Evolutionary conservation across 2,888 invertebrate species (phyloP), one percentile per base, ranked within the genome.

Genomic region (Melanargia galathea): DNA sequence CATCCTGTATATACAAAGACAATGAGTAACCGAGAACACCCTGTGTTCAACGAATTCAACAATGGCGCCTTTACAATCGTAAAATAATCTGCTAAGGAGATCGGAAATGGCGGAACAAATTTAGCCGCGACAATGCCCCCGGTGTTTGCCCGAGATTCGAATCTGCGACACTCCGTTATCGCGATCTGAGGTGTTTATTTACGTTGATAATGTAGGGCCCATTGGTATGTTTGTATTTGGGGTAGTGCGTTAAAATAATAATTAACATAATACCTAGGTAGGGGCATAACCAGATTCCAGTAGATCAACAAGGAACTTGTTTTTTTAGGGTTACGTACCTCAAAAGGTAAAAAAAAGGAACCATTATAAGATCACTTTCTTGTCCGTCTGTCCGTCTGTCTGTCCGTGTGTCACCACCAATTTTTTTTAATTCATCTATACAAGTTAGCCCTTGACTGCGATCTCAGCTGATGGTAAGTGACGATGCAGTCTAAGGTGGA

Each of bases 71-170:
- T 82, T 76, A 87, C 87, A 86, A 86, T 86, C 83, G 83, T 79
- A 78, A 82, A 84, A 83, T 86, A 86, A 90, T 90, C 89, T 86
- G 72, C 73, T 75, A 81, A 84, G 83, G 79, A 84, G 85, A 90
- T 90, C 89, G 86, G 86, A 83, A 87, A 86, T 84, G 80, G 84
- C 82, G 81, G 82, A 88, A 90, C 90, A 90, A 90, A 90, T 91
- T 91, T 89, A 86, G 84, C 87, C 75, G 74, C 82, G 81, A 90
- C 90, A 90, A 90, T 88, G 79, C 88, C 80, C 79, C 80, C 79
- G 82, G 82, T 84, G 90, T 87, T 89, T 88, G 88, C 85, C 82
- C 71, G 70, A 77, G 88, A 90, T 90, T 79, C 73, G 74, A 79
- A 90, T 90, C 90, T 83, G 70, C 73, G 74, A 81, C 83, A 83